These are phyloP conservation scores for Halictus ligatus DNA, from an alignment of 2,888 invertebrate genomes.

Conservation along the genomic window DNA sequence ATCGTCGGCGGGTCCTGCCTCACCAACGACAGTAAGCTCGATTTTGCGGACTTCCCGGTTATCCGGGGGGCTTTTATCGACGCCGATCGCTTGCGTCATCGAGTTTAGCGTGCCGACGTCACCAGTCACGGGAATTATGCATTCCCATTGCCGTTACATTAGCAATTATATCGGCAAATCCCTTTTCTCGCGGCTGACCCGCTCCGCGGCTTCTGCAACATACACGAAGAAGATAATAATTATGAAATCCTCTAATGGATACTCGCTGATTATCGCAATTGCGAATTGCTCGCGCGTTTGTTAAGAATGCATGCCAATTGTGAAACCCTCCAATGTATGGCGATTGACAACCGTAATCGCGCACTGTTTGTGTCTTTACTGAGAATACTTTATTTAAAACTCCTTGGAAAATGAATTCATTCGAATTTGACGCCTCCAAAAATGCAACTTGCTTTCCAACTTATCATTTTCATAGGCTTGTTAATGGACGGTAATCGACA, in stretches of 20 bases:
- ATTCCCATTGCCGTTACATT: slow-evolving; percentile 26
- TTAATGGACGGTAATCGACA: too few species aligned
- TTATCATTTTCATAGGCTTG: too few species aligned
- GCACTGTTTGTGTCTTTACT: too few species aligned
- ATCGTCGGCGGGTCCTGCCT: slow-evolving; percentile 22
- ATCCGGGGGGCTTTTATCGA: slow-evolving; percentile 53
- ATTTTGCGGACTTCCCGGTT: slow-evolving; percentile 56
- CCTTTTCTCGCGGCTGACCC: not conserved
- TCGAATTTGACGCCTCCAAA: too few species aligned
- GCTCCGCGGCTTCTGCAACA: not conserved
- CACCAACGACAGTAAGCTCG: slow-evolving; percentile 35
- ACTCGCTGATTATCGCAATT: not conserved
- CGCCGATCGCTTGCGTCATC: slow-evolving; percentile 28
- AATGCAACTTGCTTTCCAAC: too few species aligned
- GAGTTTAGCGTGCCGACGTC: slow-evolving; percentile 15
- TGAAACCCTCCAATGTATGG: too few species aligned
- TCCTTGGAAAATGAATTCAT: too few species aligned
- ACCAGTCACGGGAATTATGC: slow-evolving; percentile 30
- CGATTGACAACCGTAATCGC: too few species aligned
- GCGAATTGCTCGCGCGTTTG: not conserved
- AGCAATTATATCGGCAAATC: not conserved
- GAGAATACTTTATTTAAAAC: too few species aligned
- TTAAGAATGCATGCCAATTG: too few species aligned
- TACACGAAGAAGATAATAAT: not conserved
- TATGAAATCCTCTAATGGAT: not conserved